Percentiles rank a stretch among this genome's conserved stretches.
Conservation (phyloP, 2,113 vertebrate species). For the Dinomys branickii region DNA sequence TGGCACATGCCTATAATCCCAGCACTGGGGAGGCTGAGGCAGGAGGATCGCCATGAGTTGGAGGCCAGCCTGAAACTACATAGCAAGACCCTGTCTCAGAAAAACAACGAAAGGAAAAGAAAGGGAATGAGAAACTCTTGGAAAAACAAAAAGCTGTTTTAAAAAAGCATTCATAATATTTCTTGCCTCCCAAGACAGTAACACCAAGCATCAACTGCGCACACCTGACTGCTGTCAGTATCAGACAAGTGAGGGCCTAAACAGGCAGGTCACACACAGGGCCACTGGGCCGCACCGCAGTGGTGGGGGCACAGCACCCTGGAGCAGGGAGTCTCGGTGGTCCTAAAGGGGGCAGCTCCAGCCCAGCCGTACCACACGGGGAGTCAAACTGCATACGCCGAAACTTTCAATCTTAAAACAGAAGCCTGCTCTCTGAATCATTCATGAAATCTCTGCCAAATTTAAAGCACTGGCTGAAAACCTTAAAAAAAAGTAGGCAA, state of each 20-base stretch:
- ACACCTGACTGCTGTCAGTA: neutral
- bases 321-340: neutral
- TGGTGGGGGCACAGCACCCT: neutral
- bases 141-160: slow-evolving; percentile 13
- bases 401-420: neutral
- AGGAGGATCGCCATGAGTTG: neutral
- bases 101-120: neutral
- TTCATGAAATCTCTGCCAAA: neutral
- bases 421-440: neutral
- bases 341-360: neutral
- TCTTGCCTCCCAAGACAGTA: neutral
- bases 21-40: neutral
- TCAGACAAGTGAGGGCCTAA: neutral
- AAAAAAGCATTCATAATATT: neutral
- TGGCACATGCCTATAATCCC: neutral
- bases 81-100: neutral
- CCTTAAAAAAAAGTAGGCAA: neutral
- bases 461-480: neutral
- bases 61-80: neutral
- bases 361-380: neutral
- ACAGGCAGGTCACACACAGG: neutral
- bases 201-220: neutral
- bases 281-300: neutral
- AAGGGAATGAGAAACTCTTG: neutral
- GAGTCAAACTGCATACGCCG: neutral